phyloP scores from a whole-genome alignment of 1,140 invertebrate genomes.

The Triops cancriformis region DNA sequence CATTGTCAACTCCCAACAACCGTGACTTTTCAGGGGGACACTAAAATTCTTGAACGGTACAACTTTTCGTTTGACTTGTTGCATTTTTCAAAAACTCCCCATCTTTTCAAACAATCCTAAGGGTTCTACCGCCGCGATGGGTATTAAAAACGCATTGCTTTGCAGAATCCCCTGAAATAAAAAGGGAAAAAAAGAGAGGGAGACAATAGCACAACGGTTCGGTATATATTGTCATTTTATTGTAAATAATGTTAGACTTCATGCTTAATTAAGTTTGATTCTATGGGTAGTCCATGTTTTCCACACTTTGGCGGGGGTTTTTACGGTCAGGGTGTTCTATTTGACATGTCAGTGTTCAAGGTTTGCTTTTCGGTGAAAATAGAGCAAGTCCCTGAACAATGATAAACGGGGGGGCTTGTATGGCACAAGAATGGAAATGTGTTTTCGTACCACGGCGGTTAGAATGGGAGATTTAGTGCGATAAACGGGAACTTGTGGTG shows the following conservation, averaged over 20 bases:
- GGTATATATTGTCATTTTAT: neutral
- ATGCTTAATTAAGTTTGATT: neutral
- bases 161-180: neutral
- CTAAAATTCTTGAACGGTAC: neutral
- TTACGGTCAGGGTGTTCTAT: neutral
- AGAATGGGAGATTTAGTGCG: too few relatives aligned
- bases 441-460: too few relatives aligned
- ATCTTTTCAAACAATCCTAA: neutral
- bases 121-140: slow-evolving; percentile 7
- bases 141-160: neutral
- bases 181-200: neutral
- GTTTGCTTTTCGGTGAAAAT: neutral
- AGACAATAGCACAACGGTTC: neutral
- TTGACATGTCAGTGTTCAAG: neutral
- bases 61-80: neutral
- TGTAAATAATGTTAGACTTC: neutral
- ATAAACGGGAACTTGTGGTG: too few relatives aligned
- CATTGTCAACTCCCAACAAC: slow-evolving; percentile 8
- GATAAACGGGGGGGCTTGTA: too few relatives aligned
- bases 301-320: neutral
- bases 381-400: neutral
- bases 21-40: neutral
- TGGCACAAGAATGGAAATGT: too few relatives aligned
- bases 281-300: neutral
- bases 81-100: neutral